A percentile compares a stretch with the other conserved stretches of the same genome.
Conservation (phyloP, 2,888 invertebrate species). For the Lycia hirtaria region DNA sequence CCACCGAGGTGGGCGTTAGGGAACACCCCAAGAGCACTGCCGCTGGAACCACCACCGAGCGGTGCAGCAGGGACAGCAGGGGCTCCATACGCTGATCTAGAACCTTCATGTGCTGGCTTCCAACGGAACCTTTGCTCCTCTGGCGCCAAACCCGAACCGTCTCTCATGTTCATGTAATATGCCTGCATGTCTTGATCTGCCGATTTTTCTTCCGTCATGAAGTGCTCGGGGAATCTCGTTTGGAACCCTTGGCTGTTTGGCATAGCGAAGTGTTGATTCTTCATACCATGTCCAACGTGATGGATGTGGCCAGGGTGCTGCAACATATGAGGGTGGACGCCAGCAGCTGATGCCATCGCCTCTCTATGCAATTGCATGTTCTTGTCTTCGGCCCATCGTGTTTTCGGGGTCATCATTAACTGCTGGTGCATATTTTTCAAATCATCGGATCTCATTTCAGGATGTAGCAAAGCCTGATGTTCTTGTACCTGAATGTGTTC, state of each 20-base stretch:
- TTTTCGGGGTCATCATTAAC: slow-evolving; percentile 24
- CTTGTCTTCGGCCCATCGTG: slow-evolving; percentile 38
- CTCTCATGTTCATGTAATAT: slow-evolving; percentile 54
- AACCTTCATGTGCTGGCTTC: slow-evolving; percentile 56
- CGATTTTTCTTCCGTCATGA: slow-evolving; percentile 51
- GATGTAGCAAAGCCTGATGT: slow-evolving; percentile 6
- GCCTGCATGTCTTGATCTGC: slow-evolving; percentile 51
- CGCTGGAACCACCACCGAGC: no score
- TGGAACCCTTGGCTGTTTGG: slow-evolving; percentile 17
- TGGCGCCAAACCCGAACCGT: slow-evolving; percentile 47
- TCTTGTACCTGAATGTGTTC: slow-evolving; percentile 3
- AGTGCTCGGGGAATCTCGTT: slow-evolving; percentile 29
- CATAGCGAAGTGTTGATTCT: slow-evolving; percentile 22
- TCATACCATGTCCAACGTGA: slow-evolving; percentile 29
- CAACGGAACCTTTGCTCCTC: slow-evolving; percentile 54
- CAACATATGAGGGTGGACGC: slow-evolving; percentile 27
- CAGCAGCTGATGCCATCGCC: slow-evolving; percentile 33
- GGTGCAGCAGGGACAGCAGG: slow-evolving; percentile 40
- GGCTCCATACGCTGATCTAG: slow-evolving; percentile 58
- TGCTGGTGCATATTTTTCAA: slow-evolving; percentile 25
- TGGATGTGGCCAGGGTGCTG: slow-evolving; percentile 39
- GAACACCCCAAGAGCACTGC: slow-evolving; percentile 67
- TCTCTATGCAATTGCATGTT: slow-evolving; percentile 33
- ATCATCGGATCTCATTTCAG: slow-evolving; percentile 43
- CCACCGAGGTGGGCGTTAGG: slow-evolving; percentile 71